A percentile compares a stretch with the other conserved stretches of the same genome.
phyloP scores from a whole-genome alignment of 1,140 invertebrate species.

The Zaprionus tsacasi region DNA sequence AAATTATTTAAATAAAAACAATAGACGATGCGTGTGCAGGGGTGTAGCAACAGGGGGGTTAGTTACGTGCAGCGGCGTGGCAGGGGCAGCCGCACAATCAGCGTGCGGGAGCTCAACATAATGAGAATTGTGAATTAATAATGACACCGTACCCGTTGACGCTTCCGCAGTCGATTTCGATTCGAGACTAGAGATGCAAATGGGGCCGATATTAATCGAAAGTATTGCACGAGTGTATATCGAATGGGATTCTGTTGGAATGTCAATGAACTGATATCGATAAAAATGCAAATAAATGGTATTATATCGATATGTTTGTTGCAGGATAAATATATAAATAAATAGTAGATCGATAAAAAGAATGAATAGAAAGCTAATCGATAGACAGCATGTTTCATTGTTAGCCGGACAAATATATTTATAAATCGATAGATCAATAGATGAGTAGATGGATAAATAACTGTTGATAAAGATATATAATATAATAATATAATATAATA shows the following conservation, averaged over 20 bases:
- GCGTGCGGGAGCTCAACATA: conserved; percentile 61
- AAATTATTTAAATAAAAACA: conserved; percentile 82
- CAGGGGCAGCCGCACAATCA: conserved; percentile 51
- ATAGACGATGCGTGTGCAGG: conserved; percentile 10
- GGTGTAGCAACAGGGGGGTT: background rate
- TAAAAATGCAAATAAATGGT: background rate
- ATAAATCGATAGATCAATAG: too few relatives aligned
- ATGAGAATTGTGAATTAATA: conserved; percentile 78
- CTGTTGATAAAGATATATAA: too few relatives aligned
- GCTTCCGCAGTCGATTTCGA: background rate
- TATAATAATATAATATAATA: too few relatives aligned
- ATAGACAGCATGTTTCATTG: too few relatives aligned
- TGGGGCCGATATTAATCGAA: background rate
- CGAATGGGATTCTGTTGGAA: background rate
- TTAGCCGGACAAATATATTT: too few relatives aligned
- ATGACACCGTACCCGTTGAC: conserved; percentile 44
- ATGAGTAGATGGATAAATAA: too few relatives aligned
- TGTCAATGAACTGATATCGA: too few relatives aligned
- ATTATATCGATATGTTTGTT: too few relatives aligned
- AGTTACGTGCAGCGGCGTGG: background rate
- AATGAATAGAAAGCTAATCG: too few relatives aligned
- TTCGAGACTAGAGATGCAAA: background rate
- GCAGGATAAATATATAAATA: too few relatives aligned
- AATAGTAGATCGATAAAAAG: too few relatives aligned
- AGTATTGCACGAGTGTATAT: background rate